These are phyloP conservation scores for Elaphurus davidianus DNA, from an alignment of 2,113 vertebrate species.

Conservation along the genomic window DNA sequence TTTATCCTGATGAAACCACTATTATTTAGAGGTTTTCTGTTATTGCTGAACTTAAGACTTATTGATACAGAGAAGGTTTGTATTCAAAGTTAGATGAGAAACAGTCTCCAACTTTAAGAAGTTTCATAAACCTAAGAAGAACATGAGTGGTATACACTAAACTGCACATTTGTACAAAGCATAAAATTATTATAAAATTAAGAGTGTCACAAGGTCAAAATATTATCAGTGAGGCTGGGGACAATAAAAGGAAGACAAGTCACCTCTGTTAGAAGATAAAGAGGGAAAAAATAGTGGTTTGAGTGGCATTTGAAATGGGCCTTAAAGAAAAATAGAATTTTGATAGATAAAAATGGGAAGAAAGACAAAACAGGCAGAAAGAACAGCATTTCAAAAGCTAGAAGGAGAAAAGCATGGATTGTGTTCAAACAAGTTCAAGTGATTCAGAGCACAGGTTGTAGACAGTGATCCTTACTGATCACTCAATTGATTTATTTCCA, in stretches of 20 bases:
- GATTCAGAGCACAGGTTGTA: neutral
- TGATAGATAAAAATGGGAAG: neutral
- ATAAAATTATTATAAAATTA: neutral
- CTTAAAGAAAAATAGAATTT: neutral
- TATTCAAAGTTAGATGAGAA: neutral
- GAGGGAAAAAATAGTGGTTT: neutral
- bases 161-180: neutral
- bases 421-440: neutral
- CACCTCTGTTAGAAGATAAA: neutral
- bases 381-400: neutral
- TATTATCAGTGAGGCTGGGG: neutral
- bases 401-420: neutral
- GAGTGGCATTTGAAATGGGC: neutral
- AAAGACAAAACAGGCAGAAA: neutral
- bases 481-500: neutral
- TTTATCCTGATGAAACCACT: neutral
- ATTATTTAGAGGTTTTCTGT: neutral
- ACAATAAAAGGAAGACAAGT: neutral
- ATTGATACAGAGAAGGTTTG: neutral
- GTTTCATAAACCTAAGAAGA: neutral
- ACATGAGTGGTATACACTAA: neutral
- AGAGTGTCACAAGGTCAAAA: neutral
- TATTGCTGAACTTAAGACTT: neutral
- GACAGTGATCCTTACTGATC: neutral
- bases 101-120: neutral